phyloP scores from a whole-genome alignment of 2,888 invertebrate genomes.

The Schizaphis graminum region DNA sequence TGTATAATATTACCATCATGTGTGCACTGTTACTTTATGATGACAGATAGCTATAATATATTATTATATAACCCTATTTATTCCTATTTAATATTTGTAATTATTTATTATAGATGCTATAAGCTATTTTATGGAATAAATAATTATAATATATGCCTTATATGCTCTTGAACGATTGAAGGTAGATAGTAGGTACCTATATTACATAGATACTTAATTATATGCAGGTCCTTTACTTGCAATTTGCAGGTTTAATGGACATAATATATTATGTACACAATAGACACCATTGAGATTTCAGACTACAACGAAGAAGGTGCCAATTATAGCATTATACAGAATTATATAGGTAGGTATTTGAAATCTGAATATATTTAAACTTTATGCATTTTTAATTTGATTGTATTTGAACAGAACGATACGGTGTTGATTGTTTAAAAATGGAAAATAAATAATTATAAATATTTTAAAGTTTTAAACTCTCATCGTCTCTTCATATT shows the following conservation, averaged over 20 bases:
- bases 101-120: background rate
- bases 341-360: background rate
- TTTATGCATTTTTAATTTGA: background rate
- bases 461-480: background rate
- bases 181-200: background rate
- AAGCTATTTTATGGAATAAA: background rate
- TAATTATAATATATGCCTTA: background rate
- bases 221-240: background rate
- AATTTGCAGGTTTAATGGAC: background rate
- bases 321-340: background rate
- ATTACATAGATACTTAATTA: background rate
- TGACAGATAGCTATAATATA: background rate
- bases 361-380: background rate
- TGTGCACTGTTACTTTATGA: background rate
- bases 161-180: background rate
- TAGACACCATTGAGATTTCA: background rate
- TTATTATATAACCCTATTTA: background rate
- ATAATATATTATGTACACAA: background rate
- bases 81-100: background rate
- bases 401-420: background rate
- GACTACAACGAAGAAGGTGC: background rate
- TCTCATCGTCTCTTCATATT: background rate
- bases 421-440: background rate
- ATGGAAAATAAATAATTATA: background rate
- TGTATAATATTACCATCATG: background rate